phyloP scores from a whole-genome alignment of 2,888 invertebrate genomes.

The Ichneumoninae sp. region DNA sequence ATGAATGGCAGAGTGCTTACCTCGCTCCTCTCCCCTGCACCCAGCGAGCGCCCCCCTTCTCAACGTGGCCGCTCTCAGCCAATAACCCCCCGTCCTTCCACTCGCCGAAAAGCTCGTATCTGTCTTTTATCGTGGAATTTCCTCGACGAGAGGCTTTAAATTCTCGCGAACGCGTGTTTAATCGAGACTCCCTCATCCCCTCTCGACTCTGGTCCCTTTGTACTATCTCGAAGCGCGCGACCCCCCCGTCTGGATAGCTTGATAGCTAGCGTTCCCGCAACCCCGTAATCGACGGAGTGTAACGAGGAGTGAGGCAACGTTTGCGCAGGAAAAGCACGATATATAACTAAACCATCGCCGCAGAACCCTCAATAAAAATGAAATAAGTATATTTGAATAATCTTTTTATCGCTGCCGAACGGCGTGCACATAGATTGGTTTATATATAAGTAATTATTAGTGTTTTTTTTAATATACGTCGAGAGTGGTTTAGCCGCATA shows the following conservation, averaged over 20 bases:
- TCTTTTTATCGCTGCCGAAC: constrained; percentile 60
- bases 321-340: constrained; percentile 33
- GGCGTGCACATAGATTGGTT: background rate
- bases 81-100: background rate
- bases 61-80: background rate
- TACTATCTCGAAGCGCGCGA: constrained; percentile 1
- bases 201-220: constrained; percentile 9
- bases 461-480: background rate
- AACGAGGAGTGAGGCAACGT: constrained; percentile 10
- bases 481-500: constrained; percentile 14
- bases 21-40: constrained; percentile 37
- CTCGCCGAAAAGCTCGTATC: constrained; percentile 50
- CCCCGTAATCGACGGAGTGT: constrained; percentile 33
- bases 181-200: constrained; percentile 60
- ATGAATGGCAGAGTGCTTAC: constrained; percentile 53
- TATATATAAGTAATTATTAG: background rate
- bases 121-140: constrained; percentile 69
- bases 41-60: constrained; percentile 38
- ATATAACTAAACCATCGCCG: constrained; percentile 39
- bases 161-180: constrained; percentile 64
- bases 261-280: constrained; percentile 1
- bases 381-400: constrained; percentile 63
- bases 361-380: constrained; percentile 56
- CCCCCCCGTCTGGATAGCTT: constrained; percentile 6
- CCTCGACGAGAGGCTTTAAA: constrained; percentile 59